These are phyloP conservation scores for Astyanax mexicanus DNA, from an alignment of 2,797 vertebrate species.

Conservation along the genomic window DNA sequence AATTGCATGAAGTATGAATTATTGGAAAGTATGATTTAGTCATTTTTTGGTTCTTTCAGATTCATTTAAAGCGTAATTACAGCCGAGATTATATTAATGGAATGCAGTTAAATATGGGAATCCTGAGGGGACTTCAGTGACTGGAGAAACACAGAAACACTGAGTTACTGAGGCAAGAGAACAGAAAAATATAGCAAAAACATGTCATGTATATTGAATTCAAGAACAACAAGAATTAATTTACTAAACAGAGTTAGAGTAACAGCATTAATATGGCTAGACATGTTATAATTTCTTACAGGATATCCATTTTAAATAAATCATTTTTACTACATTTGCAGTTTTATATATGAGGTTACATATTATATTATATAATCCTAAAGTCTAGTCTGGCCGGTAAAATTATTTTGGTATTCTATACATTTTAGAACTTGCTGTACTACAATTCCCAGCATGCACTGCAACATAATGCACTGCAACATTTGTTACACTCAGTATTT, in stretches of 20 bases:
- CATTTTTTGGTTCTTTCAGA: conserved; percentile 36
- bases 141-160: not conserved
- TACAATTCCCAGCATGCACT: no score
- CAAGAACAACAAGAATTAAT: not conserved
- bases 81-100: conserved; percentile 25
- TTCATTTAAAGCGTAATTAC: conserved; percentile 39
- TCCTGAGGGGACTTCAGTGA: not conserved
- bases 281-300: no score
- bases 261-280: not conserved
- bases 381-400: no score
- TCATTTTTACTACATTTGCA: no score
- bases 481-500: no score
- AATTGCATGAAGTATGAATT: conserved; percentile 48
- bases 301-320: no score
- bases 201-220: not conserved
- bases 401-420: no score
- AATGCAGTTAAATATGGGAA: conserved; percentile 3
- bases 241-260: not conserved
- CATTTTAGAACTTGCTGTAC: no score
- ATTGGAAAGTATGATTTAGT: conserved; percentile 54
- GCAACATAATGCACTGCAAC: no score
- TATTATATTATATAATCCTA: no score
- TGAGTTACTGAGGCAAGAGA: conserved; percentile 24
- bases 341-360: no score
- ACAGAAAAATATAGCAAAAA: conserved; percentile 12